phyloP scores from a whole-genome alignment of 2,113 vertebrate species.

The Monopterus albus region DNA sequence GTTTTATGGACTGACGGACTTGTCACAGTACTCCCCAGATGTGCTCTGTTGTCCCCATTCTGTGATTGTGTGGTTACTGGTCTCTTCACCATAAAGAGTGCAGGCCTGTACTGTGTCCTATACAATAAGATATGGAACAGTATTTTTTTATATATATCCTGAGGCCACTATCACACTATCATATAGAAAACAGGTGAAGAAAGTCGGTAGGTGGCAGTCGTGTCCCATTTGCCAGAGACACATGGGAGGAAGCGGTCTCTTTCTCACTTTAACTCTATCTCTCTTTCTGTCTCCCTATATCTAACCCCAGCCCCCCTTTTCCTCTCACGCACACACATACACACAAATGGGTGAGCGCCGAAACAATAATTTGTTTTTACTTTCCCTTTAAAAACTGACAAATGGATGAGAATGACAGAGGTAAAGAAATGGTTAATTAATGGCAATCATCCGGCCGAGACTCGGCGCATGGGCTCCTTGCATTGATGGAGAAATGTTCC shows the following conservation, averaged over 20 bases:
- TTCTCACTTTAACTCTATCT: constrained; percentile 35
- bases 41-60: neutral
- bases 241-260: constrained; percentile 64
- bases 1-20: constrained; percentile 36
- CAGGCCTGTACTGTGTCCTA: no score
- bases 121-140: no score
- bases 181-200: constrained; percentile 7
- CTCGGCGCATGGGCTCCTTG: constrained; percentile 3
- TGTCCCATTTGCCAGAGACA: constrained; percentile 77
- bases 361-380: constrained; percentile 56
- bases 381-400: constrained; percentile 79
- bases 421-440: constrained; percentile 79
- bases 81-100: constrained; percentile 4
- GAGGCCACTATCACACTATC: constrained; percentile 43
- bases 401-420: constrained; percentile 86
- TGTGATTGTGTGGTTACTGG: neutral
- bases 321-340: neutral
- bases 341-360: neutral
- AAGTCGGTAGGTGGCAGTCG: constrained; percentile 92
- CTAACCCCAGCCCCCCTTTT: neutral
- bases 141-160: no score
- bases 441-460: constrained; percentile 80
- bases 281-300: constrained; percentile 32
- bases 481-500: constrained; percentile 6
- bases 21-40: constrained; percentile 5